Base-by-base conservation (phyloP, 1,140 invertebrate genomes). In the Yoshiicerus persimilis region DNA sequence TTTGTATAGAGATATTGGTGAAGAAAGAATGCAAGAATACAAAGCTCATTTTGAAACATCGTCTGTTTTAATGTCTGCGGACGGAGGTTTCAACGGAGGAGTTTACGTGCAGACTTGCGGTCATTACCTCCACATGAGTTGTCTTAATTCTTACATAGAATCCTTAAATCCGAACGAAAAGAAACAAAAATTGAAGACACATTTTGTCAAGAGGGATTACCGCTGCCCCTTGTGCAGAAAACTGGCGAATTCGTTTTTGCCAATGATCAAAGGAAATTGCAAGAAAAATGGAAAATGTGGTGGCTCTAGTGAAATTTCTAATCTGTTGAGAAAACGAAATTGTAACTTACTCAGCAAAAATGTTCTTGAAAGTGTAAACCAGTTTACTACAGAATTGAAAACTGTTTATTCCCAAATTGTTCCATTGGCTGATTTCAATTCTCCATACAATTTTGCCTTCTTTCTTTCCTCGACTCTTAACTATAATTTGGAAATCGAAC, bases 51-150 rank as follows among this genome's bases (percentile, higher is more conserved):
- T 96, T 92, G 95, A 96, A 92, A 94, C 94, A 91, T 97, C 96
- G 95, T 94, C 96, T 91, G 92, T 97, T 64, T 96, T 96, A 2
- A 94, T 98, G 27, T 97, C 97, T 92, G 95, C 96, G 89, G 96
- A 97, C 5, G 84, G 84, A 6, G 32, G 62, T 66, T 32, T 41
- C 27, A 47, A 56, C 4, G 84, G 94, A n/a, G 98, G 97, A 34
- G 96, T 98, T 25, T 95, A 97, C 92, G 96, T 98, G 20, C 96
- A 98, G 93, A 97, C 97, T 0, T 99, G 98, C 93, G 98, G 98
- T 11, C 98, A 99, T 93, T 97, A 98, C 92, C 93, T 99, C 39
- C 98, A 99, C 93, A 93, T 99, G 85, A 96, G 97, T 91, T 99
- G 98, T 93, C 95, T 98, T 89, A 96, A 96, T 91, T 96, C 96